A percentile compares a stretch with the other conserved stretches of the same genome.
These are phyloP conservation scores for Antheraea pernyi DNA, from an alignment of 1,140 invertebrate species.

Conservation along the genomic window DNA sequence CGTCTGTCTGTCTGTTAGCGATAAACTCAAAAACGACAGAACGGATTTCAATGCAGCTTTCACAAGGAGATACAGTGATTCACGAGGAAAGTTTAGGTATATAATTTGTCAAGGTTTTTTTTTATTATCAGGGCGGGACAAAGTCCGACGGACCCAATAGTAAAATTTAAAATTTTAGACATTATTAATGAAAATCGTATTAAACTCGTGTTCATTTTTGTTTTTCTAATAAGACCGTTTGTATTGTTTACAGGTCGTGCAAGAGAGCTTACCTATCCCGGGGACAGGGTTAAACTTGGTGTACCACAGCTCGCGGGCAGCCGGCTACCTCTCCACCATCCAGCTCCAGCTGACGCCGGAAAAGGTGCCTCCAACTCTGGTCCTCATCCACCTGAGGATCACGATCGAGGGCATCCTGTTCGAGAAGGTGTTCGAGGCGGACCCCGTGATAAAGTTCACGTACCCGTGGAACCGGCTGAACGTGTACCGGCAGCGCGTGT, in stretches of 20 bases:
- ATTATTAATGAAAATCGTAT: too few species aligned
- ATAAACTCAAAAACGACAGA: too few species aligned
- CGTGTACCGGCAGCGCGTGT: slow-evolving; percentile 97
- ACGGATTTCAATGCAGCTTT: too few species aligned
- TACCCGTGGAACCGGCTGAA: slow-evolving; percentile 98
- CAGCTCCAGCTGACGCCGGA: slow-evolving; percentile 95
- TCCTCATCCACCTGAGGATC: slow-evolving; percentile 93
- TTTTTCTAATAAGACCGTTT: too few species aligned
- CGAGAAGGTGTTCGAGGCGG: slow-evolving; percentile 96
- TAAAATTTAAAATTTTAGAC: too few species aligned
- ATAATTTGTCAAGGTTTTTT: too few species aligned
- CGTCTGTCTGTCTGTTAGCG: too few species aligned
- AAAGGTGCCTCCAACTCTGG: slow-evolving; percentile 88
- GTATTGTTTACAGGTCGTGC: slow-evolving; percentile 85
- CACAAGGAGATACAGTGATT: too few species aligned
- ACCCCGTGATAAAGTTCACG: slow-evolving; percentile 96
- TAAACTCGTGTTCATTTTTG: too few species aligned
- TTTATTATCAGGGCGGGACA: too few species aligned
- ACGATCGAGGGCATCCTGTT: slow-evolving; percentile 97
- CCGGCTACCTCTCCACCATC: slow-evolving; percentile 96
- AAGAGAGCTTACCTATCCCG: slow-evolving; percentile 95
- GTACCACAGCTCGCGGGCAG: slow-evolving; percentile 94
- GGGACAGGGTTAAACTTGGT: slow-evolving; percentile 96
- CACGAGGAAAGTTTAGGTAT: too few species aligned
- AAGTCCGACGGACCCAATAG: too few species aligned